These are phyloP conservation scores for Chunga burmeisteri DNA, from an alignment of 2,113 vertebrate genomes.

Conservation along the genomic window DNA sequence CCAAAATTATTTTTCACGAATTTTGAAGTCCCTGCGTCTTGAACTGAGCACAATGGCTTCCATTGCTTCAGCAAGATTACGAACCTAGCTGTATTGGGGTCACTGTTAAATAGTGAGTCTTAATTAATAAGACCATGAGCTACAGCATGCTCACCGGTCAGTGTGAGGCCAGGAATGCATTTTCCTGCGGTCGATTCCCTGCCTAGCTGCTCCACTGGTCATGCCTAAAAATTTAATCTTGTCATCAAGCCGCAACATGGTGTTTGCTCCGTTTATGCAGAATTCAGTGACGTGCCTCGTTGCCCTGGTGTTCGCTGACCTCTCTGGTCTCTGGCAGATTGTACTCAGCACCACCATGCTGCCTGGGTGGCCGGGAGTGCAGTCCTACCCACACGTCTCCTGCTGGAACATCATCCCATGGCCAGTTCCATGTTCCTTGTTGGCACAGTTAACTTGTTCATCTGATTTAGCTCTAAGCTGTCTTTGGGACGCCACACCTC, in stretches of 20 bases:
- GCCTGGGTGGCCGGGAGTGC: background rate
- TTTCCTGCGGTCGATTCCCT: background rate
- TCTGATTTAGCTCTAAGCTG: background rate
- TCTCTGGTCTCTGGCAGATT: background rate
- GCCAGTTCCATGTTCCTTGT: background rate
- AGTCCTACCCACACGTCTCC: rapidly evolving
- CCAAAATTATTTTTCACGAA: background rate
- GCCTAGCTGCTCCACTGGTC: background rate
- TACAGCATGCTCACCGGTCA: background rate
- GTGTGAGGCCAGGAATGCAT: background rate
- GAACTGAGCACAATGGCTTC: background rate
- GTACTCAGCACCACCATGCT: rapidly evolving
- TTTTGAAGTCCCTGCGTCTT: background rate
- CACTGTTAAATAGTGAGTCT: background rate
- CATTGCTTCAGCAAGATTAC: background rate
- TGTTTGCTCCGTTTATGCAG: background rate
- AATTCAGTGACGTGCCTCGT: rapidly evolving
- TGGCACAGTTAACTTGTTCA: background rate
- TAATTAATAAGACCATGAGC: background rate
- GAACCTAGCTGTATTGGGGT: background rate
- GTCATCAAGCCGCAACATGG: rapidly evolving
- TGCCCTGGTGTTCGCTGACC: too few species aligned
- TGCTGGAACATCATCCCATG: background rate
- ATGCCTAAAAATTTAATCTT: background rate
- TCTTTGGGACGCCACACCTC: rapidly evolving